A percentile compares a stretch with the other conserved stretches of the same genome.
Conservation (phyloP, 2,797 vertebrate genomes). For the Valencia hispanica region DNA sequence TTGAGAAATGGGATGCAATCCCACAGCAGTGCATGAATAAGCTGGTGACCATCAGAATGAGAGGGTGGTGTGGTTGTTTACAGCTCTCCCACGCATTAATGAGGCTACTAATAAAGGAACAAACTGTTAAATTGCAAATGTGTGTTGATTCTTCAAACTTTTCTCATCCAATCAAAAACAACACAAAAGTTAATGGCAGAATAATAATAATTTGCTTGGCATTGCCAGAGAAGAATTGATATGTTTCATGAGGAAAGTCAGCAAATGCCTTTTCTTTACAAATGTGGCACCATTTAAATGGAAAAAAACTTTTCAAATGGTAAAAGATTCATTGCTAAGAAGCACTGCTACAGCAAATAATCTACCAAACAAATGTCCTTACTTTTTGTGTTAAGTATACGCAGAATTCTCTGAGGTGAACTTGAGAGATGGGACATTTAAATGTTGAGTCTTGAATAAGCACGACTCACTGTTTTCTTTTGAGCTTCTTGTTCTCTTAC, state of each 20-base stretch:
- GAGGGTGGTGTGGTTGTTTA: background rate
- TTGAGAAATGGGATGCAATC: background rate
- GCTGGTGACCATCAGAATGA: background rate
- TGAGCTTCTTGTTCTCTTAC: background rate
- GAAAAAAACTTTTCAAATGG: background rate
- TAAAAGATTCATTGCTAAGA: background rate
- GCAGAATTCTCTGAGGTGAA: background rate
- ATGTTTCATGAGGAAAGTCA: background rate
- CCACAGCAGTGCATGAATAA: background rate
- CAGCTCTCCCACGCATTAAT: background rate
- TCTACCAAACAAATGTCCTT: background rate
- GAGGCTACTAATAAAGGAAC: background rate
- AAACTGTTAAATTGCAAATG: background rate
- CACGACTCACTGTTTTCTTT: background rate
- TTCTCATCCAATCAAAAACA: background rate
- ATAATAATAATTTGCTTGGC: background rate
- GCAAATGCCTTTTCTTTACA: background rate
- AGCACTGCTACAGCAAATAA: background rate
- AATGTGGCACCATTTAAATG: background rate
- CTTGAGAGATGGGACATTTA: too few species aligned
- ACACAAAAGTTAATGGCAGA: background rate
- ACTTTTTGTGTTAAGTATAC: background rate
- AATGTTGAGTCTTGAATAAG: background rate
- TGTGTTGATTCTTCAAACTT: background rate
- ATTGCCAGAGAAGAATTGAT: background rate